Conservation (phyloP, 2,888 invertebrate genomes). For the Acheta domesticus region DNA sequence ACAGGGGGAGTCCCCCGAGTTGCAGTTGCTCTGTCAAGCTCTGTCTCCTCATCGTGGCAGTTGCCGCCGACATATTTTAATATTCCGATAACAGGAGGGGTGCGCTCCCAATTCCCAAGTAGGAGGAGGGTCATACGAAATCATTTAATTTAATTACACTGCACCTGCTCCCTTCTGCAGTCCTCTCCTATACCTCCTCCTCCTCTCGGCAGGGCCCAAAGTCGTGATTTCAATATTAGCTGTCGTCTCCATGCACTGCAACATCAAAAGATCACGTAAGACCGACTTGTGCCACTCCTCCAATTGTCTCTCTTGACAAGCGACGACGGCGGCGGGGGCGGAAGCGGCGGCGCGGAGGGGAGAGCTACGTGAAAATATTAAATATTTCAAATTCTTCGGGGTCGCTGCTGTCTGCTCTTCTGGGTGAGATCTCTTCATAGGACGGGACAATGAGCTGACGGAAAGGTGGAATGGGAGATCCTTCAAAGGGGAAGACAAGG, state of each 20-base stretch:
- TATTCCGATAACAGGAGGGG: neutral
- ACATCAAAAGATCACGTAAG: slow-evolving; percentile 18
- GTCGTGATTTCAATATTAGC: slow-evolving; percentile 10
- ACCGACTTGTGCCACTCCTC: neutral
- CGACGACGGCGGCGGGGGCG: neutral
- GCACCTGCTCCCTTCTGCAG: neutral
- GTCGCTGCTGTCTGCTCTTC: neutral
- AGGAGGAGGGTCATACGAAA: neutral
- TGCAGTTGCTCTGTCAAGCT: no score
- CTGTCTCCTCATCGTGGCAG: no score
- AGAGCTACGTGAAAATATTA: neutral
- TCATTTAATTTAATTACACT: slow-evolving; percentile 5
- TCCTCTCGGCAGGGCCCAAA: neutral
- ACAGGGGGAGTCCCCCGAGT: no score
- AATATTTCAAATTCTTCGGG: neutral
- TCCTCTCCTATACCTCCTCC: neutral
- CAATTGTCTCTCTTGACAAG: neutral
- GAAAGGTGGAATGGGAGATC: neutral
- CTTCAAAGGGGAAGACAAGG: neutral
- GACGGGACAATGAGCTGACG: slow-evolving; percentile 5
- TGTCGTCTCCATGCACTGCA: neutral
- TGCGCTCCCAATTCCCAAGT: neutral
- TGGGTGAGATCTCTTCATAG: neutral
- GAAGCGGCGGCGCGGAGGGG: no score
- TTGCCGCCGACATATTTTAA: neutral